Base-by-base conservation (phyloP, 2,797 vertebrate genomes). In the Babyrousa celebensis region DNA sequence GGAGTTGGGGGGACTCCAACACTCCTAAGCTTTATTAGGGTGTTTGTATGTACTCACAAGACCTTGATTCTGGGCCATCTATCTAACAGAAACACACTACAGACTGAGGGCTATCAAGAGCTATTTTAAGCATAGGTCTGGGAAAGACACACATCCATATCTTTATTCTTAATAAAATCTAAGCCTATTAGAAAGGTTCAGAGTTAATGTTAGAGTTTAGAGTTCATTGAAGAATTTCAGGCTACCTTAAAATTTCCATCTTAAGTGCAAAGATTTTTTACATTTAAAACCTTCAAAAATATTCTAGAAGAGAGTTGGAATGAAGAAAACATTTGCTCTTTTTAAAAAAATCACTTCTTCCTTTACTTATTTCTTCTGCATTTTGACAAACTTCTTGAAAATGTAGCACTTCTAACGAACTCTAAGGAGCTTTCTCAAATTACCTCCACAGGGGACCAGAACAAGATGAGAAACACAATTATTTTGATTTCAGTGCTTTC, bases 401-500 rank as follows among this genome's bases (percentile, higher is more conserved):
- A 75, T n/a, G 83, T 85, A 70, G 71, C 3, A 27, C 56, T 86
- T 91, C 63, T 96, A 95, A 98, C 77, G 95, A 97, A 92, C 85
- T 87, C 97, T n/a, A 52, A 48, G 54, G 93, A 75, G 85, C 65
- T 89, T 86, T 95, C 95, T 96, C 96, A 89, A 75, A 79, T 95
- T 74, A 86, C 75, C 96, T 87, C 96, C 84, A 32, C 95, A 40
- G 97, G 95, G 80, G 86, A 54, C 75, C 95, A 93, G 97, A 96
- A 71, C 91, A 91, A 68, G 94, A 83, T 14, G 82, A 88, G 91
- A 91, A 96, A 58, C 40, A 85, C 90, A 95, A 95, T 96, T 96
- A 97, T 88, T 92, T 85, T 96, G 95, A 98, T 97, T 96, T 94
- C 87, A 95, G 94, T 93, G 96, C 90, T 77, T 94, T 83, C 84